Percentiles rank a stretch among this genome's conserved stretches.
Conservation (phyloP, 2,888 invertebrate genomes). For the Ferrisia virgata region DNA sequence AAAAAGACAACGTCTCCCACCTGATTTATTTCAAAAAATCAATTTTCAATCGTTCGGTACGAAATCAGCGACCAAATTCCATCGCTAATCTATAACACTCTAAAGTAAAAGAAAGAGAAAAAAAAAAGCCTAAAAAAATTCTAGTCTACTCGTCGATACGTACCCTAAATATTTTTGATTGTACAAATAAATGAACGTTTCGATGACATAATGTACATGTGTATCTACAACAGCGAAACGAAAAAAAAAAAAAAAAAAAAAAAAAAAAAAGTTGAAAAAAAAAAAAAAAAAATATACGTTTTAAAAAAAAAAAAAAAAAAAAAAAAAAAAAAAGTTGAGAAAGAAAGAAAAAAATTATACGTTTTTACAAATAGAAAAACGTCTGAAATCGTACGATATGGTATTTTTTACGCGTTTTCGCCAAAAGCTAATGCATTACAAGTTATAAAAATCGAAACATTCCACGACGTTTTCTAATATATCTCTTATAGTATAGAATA, state of each 20-base stretch:
- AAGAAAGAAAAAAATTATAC: not conserved
- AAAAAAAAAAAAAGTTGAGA: not conserved
- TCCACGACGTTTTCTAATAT: not conserved
- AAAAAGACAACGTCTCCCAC: too few species aligned
- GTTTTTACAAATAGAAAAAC: not conserved
- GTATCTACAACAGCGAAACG: not conserved
- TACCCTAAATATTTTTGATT: not conserved
- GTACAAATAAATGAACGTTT: not conserved
- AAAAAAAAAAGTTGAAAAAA: not conserved
- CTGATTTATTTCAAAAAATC: too few species aligned
- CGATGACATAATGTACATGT: not conserved
- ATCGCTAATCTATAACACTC: too few species aligned
- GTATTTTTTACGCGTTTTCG: not conserved
- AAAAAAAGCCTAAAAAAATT: too few species aligned
- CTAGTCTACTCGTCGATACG: too few species aligned
- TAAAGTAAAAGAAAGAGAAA: too few species aligned
- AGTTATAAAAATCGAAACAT: constrained; percentile 7
- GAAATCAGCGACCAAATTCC: too few species aligned
- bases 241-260: not conserved
- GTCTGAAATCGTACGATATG: not conserved
- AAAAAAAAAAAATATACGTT: not conserved
- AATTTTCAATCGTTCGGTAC: too few species aligned
- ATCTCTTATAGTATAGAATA: too few species aligned
- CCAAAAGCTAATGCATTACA: not conserved
- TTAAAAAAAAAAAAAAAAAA: not conserved